Conservation (phyloP, 2,113 vertebrate species). For the Catharus bicknelli region DNA sequence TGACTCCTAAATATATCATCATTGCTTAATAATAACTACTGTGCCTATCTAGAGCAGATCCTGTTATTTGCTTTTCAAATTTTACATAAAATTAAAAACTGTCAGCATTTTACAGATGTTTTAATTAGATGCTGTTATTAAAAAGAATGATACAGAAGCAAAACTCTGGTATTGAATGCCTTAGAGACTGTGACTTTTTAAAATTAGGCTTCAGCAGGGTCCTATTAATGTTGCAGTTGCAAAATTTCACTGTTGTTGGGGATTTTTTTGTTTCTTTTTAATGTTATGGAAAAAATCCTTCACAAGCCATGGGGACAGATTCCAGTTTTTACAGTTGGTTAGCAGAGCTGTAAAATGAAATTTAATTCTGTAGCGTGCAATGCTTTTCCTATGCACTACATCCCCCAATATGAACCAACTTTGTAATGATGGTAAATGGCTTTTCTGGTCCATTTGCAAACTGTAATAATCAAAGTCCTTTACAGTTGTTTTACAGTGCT, state of each 20-base stretch:
- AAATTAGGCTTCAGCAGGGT: constrained; percentile 68
- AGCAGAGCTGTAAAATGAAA: constrained; percentile 72
- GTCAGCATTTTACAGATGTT: constrained; percentile 79
- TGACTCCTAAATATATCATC: constrained; percentile 61
- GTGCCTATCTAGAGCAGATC: constrained; percentile 52
- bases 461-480: constrained; percentile 67
- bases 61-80: constrained; percentile 61
- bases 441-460: constrained; percentile 72
- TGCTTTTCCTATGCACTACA: constrained; percentile 35
- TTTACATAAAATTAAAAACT: constrained; percentile 77
- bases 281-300: constrained; percentile 61
- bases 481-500: constrained; percentile 67
- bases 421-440: constrained; percentile 54
- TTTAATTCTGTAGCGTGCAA: constrained; percentile 30
- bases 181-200: constrained; percentile 64
- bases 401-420: constrained; percentile 48
- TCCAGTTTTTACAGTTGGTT: constrained; percentile 69
- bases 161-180: constrained; percentile 70
- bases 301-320: constrained; percentile 71
- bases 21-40: constrained; percentile 52
- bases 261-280: constrained; percentile 41
- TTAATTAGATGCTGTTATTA: constrained; percentile 82
- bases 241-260: constrained; percentile 63
- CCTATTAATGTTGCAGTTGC: constrained; percentile 72
- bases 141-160: constrained; percentile 73